Evolutionary conservation across 1,140 invertebrate genomes (phyloP).

Genomic region (Bradysia coprophila): DNA sequence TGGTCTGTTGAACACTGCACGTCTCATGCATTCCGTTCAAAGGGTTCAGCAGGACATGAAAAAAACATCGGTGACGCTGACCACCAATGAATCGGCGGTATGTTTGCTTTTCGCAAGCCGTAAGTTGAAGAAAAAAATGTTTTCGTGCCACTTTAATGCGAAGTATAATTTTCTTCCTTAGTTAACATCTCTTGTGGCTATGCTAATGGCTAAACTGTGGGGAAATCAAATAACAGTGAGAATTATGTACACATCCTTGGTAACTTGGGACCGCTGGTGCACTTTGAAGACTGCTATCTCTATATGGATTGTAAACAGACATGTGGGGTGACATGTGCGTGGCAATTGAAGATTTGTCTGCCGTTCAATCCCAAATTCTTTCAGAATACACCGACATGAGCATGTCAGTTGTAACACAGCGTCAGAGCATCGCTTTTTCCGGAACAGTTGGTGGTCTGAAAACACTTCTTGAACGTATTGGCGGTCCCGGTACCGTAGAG

Average conservation of each 20-base stretch:
- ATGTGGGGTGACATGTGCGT: conserved; percentile 93
- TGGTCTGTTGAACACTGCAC: conserved; percentile 58
- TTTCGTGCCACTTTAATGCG: no score
- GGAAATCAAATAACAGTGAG: conserved; percentile 30
- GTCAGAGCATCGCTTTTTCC: conserved; percentile 73
- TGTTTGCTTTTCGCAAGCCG: conserved; percentile 83
- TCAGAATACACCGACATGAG: conserved; percentile 90
- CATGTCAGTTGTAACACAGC: conserved; percentile 80
- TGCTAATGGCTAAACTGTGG: conserved; percentile 67
- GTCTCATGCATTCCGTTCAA: conserved; percentile 74
- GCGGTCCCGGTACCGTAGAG: conserved; percentile 56
- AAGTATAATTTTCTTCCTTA: conserved; percentile 27
- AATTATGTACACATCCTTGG: conserved; percentile 19
- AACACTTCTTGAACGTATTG: conserved; percentile 62
- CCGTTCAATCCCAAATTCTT: no score
- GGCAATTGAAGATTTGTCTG: conserved; percentile 73
- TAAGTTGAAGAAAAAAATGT: no score
- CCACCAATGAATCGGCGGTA: conserved; percentile 50
- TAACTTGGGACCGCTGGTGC: conserved; percentile 58
- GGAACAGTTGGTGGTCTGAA: conserved; percentile 62
- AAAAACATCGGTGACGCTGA: conserved; percentile 28
- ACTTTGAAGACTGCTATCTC: conserved; percentile 65
- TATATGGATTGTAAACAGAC: conserved; percentile 62
- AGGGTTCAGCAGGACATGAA: conserved; percentile 57
- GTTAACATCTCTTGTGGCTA: conserved; percentile 63